phyloP scores from a whole-genome alignment of 2,888 invertebrate species.

The Drosophila infuscata region DNA sequence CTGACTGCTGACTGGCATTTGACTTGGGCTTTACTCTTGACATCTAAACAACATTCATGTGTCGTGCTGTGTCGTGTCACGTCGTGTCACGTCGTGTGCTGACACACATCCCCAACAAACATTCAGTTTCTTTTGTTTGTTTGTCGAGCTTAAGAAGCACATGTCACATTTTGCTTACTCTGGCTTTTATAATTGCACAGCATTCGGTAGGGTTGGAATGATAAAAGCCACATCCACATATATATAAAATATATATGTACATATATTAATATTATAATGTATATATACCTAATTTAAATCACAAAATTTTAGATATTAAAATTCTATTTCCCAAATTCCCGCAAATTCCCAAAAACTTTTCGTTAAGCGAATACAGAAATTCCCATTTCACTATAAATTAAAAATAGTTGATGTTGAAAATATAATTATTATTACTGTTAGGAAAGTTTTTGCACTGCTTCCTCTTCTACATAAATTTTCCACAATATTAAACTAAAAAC shows the following conservation, averaged over 20 bases:
- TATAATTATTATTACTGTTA: neutral
- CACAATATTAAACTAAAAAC: neutral
- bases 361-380: neutral
- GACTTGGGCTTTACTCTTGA: constrained; percentile 16
- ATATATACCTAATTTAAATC: neutral
- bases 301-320: neutral
- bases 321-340: neutral
- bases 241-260: neutral
- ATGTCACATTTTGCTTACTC: neutral
- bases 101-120: constrained; percentile 1
- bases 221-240: neutral
- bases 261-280: neutral
- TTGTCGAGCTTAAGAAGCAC: neutral
- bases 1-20: constrained; percentile 35
- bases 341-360: neutral
- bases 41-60: constrained; percentile 32
- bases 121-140: neutral
- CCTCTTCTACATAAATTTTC: neutral
- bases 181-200: neutral
- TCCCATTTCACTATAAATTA: neutral
- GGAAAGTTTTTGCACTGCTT: neutral
- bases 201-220: neutral
- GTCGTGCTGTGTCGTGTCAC: constrained; percentile 10
- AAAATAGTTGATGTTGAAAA: neutral
- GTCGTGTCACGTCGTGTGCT: neutral